Conservation (phyloP, 1,140 invertebrate species). For the Heliconius hewitsoni region DNA sequence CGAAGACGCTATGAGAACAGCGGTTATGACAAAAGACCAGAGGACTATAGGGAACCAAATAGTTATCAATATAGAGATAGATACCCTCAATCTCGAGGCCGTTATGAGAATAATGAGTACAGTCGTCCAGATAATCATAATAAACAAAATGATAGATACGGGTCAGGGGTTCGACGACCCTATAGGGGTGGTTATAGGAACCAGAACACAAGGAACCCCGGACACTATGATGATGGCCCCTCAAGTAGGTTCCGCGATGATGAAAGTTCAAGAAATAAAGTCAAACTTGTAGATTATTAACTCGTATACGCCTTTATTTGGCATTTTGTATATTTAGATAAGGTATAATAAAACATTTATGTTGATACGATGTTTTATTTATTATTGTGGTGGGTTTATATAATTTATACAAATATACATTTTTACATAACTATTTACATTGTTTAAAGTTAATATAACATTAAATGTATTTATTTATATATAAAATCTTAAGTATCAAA, state of each 20-base stretch:
- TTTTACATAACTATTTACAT: conserved; percentile 17
- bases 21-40: conserved; percentile 16
- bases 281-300: conserved; percentile 72
- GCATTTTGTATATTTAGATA: conserved; percentile 46
- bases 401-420: conserved; percentile 20
- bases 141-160: conserved; percentile 45
- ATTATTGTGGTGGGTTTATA: conserved; percentile 3
- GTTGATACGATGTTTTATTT: conserved; percentile 31
- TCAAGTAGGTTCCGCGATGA: conserved; percentile 26
- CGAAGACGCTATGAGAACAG: conserved; percentile 40
- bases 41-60: conserved; percentile 41
- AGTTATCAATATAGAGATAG: conserved; percentile 51
- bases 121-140: conserved; percentile 43
- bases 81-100: conserved; percentile 37
- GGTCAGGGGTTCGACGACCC: conserved; percentile 43
- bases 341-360: conserved; percentile 42
- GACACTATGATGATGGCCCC: conserved; percentile 32
- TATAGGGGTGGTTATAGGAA: conserved; percentile 47
- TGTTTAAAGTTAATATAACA: background rate
- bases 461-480: no score
- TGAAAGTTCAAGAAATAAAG: conserved; percentile 46
- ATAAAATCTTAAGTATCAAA: no score
- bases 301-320: background rate
- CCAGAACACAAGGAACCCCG: conserved; percentile 33
- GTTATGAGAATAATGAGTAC: conserved; percentile 44